phyloP scores from a whole-genome alignment of 2,888 invertebrate species.

The Allolobophora icterica region DNA sequence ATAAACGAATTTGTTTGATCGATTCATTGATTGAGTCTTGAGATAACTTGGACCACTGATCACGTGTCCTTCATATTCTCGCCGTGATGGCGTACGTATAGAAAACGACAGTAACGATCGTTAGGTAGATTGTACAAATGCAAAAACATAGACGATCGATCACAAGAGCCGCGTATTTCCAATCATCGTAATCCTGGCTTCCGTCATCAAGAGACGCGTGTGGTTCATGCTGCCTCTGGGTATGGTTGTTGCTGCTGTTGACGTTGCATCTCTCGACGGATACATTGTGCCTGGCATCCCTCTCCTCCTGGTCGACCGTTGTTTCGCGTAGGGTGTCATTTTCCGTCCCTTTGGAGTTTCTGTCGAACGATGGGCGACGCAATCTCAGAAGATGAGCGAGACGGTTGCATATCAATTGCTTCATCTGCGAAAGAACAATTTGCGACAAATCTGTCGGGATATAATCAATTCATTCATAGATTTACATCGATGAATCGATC shows the following conservation, averaged over 20 bases:
- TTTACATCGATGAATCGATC: too few species aligned
- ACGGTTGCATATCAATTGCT: neutral
- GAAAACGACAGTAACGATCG: neutral
- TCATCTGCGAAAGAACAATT: neutral
- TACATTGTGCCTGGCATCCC: neutral
- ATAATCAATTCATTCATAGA: too few species aligned
- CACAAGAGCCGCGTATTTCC: slow-evolving; percentile 21
- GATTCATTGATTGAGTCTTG: too few species aligned
- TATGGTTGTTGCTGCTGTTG: neutral
- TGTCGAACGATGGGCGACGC: neutral
- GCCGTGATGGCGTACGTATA: neutral
- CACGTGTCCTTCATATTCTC: neutral
- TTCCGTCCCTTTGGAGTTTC: neutral
- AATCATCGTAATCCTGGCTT: neutral
- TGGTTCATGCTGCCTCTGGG: neutral
- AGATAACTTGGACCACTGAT: too few species aligned
- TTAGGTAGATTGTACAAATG: slow-evolving; percentile 4
- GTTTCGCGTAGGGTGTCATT: neutral
- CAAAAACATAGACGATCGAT: slow-evolving; percentile 26
- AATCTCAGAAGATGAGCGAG: neutral
- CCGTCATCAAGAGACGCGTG: neutral
- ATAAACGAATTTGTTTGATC: too few species aligned
- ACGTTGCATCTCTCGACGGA: too few species aligned
- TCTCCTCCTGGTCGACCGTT: neutral
- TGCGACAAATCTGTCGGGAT: neutral